These are phyloP conservation scores for Paramormyrops kingsleyae DNA, from an alignment of 2,113 vertebrate genomes.

Conservation along the genomic window DNA sequence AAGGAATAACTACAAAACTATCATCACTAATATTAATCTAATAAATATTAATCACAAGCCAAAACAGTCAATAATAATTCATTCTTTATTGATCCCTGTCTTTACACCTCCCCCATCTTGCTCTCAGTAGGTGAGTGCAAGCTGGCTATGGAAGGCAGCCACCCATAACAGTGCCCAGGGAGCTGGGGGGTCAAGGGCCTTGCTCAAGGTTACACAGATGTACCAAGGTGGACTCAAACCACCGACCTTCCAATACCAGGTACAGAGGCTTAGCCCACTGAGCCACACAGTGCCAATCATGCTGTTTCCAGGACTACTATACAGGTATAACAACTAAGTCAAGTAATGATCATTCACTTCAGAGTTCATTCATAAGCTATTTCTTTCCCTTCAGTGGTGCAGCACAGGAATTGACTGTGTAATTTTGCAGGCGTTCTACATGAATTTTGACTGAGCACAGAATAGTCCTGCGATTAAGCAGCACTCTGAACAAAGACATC, in stretches of 20 bases:
- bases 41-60: neutral
- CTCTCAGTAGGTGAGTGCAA: too few relatives aligned
- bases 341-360: neutral
- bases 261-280: too few relatives aligned
- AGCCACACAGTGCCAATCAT: neutral
- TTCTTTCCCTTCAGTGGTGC: neutral
- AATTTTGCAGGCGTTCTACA: neutral
- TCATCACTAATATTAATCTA: neutral
- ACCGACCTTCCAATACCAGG: too few relatives aligned
- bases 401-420: neutral
- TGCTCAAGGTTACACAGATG: too few relatives aligned
- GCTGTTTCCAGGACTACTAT: neutral
- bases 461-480: neutral
- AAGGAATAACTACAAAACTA: neutral
- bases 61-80: too few relatives aligned
- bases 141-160: too few relatives aligned
- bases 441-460: neutral
- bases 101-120: too few relatives aligned
- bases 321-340: constrained; percentile 2
- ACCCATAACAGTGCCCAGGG: too few relatives aligned
- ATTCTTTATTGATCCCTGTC: too few relatives aligned
- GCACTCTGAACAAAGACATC: neutral
- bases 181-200: too few relatives aligned
- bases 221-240: too few relatives aligned
- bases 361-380: neutral